phyloP scores from a whole-genome alignment of 2,888 invertebrate species.

The Catocala nupta region DNA sequence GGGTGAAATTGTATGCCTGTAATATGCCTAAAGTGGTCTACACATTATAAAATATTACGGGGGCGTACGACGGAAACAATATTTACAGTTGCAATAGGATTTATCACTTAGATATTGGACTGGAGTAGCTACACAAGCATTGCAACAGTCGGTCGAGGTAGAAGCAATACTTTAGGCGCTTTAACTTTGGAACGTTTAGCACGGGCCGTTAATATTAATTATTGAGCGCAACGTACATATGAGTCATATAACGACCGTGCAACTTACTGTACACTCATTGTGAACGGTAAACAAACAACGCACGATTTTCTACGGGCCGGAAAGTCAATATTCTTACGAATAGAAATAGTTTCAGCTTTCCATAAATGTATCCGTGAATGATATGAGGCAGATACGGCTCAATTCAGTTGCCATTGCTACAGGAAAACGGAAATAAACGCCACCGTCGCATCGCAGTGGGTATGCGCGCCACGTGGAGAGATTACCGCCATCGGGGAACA shows the following conservation, averaged over 20 bases:
- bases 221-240: conserved; percentile 14
- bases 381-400: not conserved
- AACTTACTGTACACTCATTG: conserved; percentile 5
- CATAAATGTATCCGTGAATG: too few species aligned
- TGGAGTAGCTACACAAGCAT: too few species aligned
- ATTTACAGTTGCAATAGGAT: too few species aligned
- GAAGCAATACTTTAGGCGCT: too few species aligned
- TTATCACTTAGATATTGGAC: too few species aligned
- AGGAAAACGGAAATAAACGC: conserved; percentile 17
- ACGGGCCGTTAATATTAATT: conserved; percentile 18
- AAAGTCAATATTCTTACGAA: too few species aligned
- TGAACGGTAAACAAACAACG: conserved; percentile 18
- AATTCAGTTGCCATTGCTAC: not conserved
- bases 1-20: not conserved
- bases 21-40: not conserved
- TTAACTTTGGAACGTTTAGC: conserved; percentile 11
- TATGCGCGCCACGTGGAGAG: not conserved
- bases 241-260: conserved; percentile 17
- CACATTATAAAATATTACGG: too few species aligned
- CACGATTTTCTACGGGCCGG: conserved; percentile 1
- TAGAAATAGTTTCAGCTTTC: too few species aligned
- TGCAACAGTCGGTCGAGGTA: not conserved
- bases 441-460: not conserved
- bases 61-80: too few species aligned
- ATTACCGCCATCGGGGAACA: conserved; percentile 3